These are phyloP conservation scores for Antheraea mylitta DNA, from an alignment of 1,140 invertebrate genomes.

Conservation along the genomic window DNA sequence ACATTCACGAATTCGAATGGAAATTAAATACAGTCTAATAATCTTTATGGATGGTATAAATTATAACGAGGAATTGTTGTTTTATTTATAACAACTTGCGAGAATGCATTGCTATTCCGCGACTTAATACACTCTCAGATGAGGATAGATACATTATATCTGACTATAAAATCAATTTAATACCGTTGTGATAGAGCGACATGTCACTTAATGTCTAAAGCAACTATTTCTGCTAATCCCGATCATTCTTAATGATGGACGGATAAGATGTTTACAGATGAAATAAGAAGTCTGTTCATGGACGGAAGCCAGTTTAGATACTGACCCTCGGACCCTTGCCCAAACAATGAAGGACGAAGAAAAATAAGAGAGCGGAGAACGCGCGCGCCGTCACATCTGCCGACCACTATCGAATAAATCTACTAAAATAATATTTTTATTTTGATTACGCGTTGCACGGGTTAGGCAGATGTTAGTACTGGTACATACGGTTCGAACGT, in stretches of 20 bases:
- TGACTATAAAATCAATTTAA: too few relatives aligned
- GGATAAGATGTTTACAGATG: conserved; percentile 64
- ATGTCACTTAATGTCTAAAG: background rate
- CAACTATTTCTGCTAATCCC: conserved; percentile 42
- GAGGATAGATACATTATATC: too few relatives aligned
- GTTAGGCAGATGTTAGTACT: conserved; percentile 69
- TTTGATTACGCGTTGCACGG: conserved; percentile 73
- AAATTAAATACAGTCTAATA: too few relatives aligned
- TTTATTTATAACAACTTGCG: too few relatives aligned
- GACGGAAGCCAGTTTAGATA: conserved; percentile 69
- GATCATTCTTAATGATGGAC: conserved; percentile 49
- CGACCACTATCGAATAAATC: conserved; percentile 75
- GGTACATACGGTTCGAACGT: conserved; percentile 33
- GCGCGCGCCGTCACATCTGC: conserved; percentile 68
- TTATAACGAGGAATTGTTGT: too few relatives aligned
- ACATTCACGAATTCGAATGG: too few relatives aligned
- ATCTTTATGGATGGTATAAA: too few relatives aligned
- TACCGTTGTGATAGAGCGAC: too few relatives aligned
- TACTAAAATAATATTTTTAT: conserved; percentile 78
- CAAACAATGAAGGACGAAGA: conserved; percentile 67
- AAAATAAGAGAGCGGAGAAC: conserved; percentile 64
- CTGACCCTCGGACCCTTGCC: conserved; percentile 66
- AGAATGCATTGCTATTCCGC: too few relatives aligned
- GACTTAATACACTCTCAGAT: too few relatives aligned
- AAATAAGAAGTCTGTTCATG: conserved; percentile 58